Percentiles rank a stretch among this genome's conserved stretches.
These are phyloP conservation scores for Gymnoscelis rufifasciata DNA, from an alignment of 2,888 invertebrate species.

Conservation along the genomic window DNA sequence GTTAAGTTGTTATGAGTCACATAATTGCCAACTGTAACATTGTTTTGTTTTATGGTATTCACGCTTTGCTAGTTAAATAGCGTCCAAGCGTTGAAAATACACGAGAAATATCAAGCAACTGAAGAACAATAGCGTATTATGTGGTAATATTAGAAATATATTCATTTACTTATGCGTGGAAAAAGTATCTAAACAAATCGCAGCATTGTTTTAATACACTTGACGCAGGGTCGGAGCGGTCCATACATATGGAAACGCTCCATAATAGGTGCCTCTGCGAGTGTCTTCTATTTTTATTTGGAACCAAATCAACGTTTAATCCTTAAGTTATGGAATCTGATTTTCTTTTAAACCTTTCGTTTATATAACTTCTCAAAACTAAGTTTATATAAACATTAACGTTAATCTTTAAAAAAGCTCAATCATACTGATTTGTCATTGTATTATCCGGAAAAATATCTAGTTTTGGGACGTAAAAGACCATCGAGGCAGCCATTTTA, in stretches of 20 bases:
- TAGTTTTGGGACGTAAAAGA: constrained; percentile 62
- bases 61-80: constrained; percentile 62
- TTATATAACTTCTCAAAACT: constrained; percentile 5
- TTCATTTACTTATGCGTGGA: constrained; percentile 71
- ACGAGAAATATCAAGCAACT: constrained; percentile 72
- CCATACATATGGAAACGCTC: constrained; percentile 41
- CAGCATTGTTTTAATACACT: constrained; percentile 63
- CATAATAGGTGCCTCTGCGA: constrained; percentile 33
- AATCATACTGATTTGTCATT: constrained; percentile 46
- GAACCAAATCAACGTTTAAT: constrained; percentile 26
- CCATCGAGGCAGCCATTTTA: constrained; percentile 48
- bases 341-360: constrained; percentile 16
- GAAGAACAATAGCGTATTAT: constrained; percentile 77
- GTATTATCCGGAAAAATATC: constrained; percentile 47
- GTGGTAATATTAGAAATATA: constrained; percentile 79
- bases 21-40: constrained; percentile 57
- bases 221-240: constrained; percentile 51
- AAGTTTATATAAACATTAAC: constrained; percentile 3
- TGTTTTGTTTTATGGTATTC: constrained; percentile 57
- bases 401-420: constrained; percentile 22
- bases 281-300: constrained; percentile 34
- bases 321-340: constrained; percentile 23
- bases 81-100: constrained; percentile 66
- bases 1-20: constrained; percentile 40
- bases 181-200: constrained; percentile 77